These are phyloP conservation scores for Drosophila rellima DNA, from an alignment of 2,888 invertebrate species.

Conservation along the genomic window DNA sequence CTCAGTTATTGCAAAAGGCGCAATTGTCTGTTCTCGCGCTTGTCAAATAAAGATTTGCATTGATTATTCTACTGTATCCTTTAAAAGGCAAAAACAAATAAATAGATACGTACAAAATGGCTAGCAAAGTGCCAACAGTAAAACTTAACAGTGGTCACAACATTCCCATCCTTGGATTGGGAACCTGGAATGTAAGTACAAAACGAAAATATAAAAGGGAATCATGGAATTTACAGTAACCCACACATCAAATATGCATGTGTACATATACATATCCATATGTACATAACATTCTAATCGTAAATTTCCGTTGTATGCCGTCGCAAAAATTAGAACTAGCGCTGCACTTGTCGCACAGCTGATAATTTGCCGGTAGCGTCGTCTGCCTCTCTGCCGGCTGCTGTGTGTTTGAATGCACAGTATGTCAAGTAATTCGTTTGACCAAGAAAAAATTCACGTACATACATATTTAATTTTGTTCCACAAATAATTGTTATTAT, in stretches of 20 bases:
- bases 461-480: neutral
- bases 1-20: constrained; percentile 38
- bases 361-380: constrained; percentile 57
- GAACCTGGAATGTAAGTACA: constrained; percentile 90
- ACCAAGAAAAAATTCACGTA: neutral
- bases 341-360: constrained; percentile 17
- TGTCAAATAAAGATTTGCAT: neutral
- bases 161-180: constrained; percentile 90
- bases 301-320: constrained; percentile 33
- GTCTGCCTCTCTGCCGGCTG: constrained; percentile 34
- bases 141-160: constrained; percentile 88
- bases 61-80: constrained; percentile 23
- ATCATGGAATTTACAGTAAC: neutral
- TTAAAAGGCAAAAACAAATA: constrained; percentile 18
- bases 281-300: constrained; percentile 9
- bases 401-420: constrained; percentile 1
- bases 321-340: constrained; percentile 14
- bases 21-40: neutral
- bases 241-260: neutral
- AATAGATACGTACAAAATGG: constrained; percentile 44
- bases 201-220: constrained; percentile 3
- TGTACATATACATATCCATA: neutral
- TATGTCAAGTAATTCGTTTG: neutral
- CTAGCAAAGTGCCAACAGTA: constrained; percentile 85
- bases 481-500: neutral